Evolutionary conservation across 2,888 invertebrate species (phyloP).

Genomic region (Patella depressa): DNA sequence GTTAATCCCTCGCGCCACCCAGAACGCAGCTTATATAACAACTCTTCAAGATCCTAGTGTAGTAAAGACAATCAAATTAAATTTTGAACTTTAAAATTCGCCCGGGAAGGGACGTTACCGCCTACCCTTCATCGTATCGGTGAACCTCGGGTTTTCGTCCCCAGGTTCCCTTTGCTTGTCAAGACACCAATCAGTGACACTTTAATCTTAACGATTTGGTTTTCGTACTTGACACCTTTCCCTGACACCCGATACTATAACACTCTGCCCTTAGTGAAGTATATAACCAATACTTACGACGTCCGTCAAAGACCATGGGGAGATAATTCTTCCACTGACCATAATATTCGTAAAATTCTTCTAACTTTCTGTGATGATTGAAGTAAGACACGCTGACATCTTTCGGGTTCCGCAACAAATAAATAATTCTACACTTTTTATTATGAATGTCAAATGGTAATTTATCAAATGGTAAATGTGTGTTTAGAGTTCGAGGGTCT

Average conservation of each 20-base stretch:
- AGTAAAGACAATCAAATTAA: no score
- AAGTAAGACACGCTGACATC: conserved; percentile 25
- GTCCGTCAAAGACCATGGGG: conserved; percentile 18
- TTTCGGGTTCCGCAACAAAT: conserved; percentile 23
- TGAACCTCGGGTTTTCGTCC: conserved; percentile 16
- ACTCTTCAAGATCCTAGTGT: no score
- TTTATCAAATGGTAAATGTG: conserved; percentile 14
- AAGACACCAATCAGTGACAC: no score
- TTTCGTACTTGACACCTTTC: background rate
- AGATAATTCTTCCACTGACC: conserved; percentile 22
- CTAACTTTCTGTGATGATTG: conserved; percentile 15
- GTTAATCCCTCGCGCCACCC: no score
- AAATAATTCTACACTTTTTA: conserved; percentile 21
- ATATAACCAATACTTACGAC: conserved; percentile 10
- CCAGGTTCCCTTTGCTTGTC: no score
- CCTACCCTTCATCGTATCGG: conserved; percentile 10
- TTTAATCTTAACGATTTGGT: no score
- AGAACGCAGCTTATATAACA: no score
- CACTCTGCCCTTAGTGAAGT: background rate
- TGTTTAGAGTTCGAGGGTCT: conserved; percentile 15
- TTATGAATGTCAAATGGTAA: conserved; percentile 16
- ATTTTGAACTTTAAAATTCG: background rate
- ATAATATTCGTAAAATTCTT: conserved; percentile 17
- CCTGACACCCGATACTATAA: background rate
- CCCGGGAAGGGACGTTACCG: background rate